Base-by-base conservation (phyloP, 2,113 vertebrate species). In the Uropsilus gracilis region DNA sequence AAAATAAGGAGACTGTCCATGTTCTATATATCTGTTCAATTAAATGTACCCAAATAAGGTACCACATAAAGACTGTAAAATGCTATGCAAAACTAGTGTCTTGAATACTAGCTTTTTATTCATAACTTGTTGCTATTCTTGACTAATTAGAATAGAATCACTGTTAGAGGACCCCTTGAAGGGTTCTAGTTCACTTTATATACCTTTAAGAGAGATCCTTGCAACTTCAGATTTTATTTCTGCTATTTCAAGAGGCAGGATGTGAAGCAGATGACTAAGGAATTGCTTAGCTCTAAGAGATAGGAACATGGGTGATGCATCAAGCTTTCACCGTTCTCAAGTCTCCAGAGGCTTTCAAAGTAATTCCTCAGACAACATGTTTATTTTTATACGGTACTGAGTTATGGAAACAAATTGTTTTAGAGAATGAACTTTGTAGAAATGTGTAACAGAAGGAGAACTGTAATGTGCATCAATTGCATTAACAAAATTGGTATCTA, bases 311-410 rank as follows among this genome's bases (percentile, higher is more conserved):
- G 46, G 16, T 46, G 42, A 64, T 48, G 53, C 22, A 66, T 37
- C 42, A 46, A 61, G 32, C 7, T 68, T 44, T 66, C 34, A 66
- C 18, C 3, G 14, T 55, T 77, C 37, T 64, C 39, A 18, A 6
- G 72, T 77, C 61, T 71, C 63, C 12, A 50, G 32, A 89, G 63
- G 12, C 7, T 37, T 94, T 71, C 55, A 91, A 66, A 48, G 24
- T 86, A 59, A 83, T 63, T 92, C 18, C 30, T 73, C 48, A 30
- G 64, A 57, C 16, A 72, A 75, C 24, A n/a, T 83, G 61, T 48
- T 55, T 93, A 63, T 92, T 93, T 92, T 94, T 37, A 80, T 32
- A 48, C 89, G 37, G 48, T 22, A 66, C 10, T 8, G 37, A 83
- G 10, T 8, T 86, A 69, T 18, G 22, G 39, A 89, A 91, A 81